Evolutionary conservation across 2,113 vertebrate species (phyloP).

Genomic region (Eptesicus fuscus): DNA sequence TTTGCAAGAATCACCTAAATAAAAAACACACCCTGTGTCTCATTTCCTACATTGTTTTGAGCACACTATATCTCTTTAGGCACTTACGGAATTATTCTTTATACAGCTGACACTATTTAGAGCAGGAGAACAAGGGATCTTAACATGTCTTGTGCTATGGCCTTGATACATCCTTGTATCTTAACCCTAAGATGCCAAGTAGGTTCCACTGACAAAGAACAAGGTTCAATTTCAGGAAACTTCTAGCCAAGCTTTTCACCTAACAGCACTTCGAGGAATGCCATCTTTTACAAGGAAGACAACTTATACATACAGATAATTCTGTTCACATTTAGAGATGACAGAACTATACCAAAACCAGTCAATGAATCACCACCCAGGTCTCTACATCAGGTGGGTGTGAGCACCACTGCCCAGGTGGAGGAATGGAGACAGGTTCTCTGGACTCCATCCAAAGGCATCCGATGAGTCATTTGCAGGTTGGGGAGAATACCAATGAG

Average conservation of each 20-base stretch:
- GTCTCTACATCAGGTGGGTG: background rate
- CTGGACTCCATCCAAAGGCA: background rate
- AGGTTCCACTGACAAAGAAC: background rate
- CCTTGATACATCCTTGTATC: background rate
- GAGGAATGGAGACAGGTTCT: conserved; percentile 27
- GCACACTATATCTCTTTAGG: background rate
- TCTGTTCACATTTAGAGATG: background rate
- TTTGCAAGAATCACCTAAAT: background rate
- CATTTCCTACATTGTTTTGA: background rate
- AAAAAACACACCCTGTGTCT: background rate
- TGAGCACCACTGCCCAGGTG: conserved; percentile 18
- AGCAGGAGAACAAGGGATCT: background rate
- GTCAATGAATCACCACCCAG: background rate
- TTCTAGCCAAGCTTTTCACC: background rate
- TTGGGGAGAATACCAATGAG: background rate
- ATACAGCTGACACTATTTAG: background rate
- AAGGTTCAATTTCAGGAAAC: background rate
- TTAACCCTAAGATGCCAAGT: background rate
- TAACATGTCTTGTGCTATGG: background rate
- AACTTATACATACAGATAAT: background rate
- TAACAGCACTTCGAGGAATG: background rate
- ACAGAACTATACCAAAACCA: background rate
- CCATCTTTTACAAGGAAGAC: background rate
- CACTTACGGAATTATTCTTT: background rate
- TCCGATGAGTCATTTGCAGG: conserved; percentile 41